Evolutionary conservation across 2,797 vertebrate genomes (phyloP), one percentile per base, ranked within the genome.

Genomic region (Mormyrops boulengeri): DNA sequence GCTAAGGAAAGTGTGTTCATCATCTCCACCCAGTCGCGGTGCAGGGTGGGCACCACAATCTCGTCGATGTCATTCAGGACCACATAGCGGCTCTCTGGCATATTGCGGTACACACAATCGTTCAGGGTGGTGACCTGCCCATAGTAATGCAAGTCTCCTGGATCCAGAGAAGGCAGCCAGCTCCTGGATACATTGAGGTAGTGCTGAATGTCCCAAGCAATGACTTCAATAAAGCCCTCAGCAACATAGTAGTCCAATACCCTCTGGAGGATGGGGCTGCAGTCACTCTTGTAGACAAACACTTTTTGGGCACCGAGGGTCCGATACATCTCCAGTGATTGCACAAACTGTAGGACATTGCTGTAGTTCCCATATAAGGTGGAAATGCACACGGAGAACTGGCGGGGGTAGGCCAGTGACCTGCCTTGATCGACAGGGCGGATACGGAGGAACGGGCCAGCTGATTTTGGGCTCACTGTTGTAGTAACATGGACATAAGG

Each of bases 51-150:
- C 89, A 95, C 92, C 52, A 95, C 91, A 6, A 96, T 95, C 93
- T 96, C 94, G 89, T 95, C 95, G 2, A 95, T 93, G 89, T 95
- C 95, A 17, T 94, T 93, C 57, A 96, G 22, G 80, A 94, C 88
- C 55, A 95, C 92, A 4, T 94, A 95, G 73, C 88, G 92, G 0
- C 93, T 95, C 1, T 86, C 88, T 1, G 92, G 90, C 95, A 95
- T 96, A 88, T 93, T 93, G 88, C 94, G 93, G 89, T 96, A 94
- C n/a, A 95, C 85, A 57, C 95, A 95, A 80, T 95, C 95, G 8
- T 95, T 96, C 0, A 96, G 92, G 0, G 95, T 94, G 30, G 93
- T 69, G 60, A 94, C 12, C 88, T 96, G 95, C 53, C 94, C 94
- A 11, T 2, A 95, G 91, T 96, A 96, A 22, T 95, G 95, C 2